These are phyloP conservation scores for Drosophila austrosaltans DNA, from an alignment of 2,888 invertebrate species.

Conservation along the genomic window DNA sequence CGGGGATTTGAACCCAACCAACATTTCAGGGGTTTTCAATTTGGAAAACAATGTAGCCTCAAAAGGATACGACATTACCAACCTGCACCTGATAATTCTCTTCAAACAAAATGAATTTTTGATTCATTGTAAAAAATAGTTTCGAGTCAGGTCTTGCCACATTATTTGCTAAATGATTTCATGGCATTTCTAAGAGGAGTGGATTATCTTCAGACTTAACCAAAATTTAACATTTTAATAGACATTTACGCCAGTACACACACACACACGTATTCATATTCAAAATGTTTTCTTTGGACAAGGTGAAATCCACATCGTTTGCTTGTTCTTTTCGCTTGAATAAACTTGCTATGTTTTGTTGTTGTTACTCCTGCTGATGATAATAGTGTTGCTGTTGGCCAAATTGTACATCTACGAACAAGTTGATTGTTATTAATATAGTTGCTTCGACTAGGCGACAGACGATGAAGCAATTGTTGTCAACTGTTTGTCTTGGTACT, in stretches of 20 bases:
- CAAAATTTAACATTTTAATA: conserved; percentile 3
- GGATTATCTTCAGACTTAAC: not conserved
- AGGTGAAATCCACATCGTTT: conserved; percentile 13
- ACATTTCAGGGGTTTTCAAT: too few relatives aligned
- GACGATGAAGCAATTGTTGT: conserved; percentile 30
- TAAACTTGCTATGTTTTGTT: not conserved
- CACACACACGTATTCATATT: too few relatives aligned
- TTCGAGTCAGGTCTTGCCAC: not conserved
- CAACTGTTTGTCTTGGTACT: conserved; percentile 51
- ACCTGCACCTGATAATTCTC: too few relatives aligned
- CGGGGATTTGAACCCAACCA: too few relatives aligned
- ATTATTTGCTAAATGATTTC: not conserved
- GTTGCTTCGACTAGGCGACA: conserved; percentile 47
- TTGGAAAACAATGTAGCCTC: too few relatives aligned
- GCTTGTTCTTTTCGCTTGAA: conserved; percentile 56
- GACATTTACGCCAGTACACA: not conserved
- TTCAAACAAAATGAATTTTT: too few relatives aligned
- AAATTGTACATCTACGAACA: conserved; percentile 59
- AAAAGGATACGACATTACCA: too few relatives aligned
- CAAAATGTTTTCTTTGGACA: not conserved
- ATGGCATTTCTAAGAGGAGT: not conserved
- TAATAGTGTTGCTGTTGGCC: conserved; percentile 31
- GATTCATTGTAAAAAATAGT: too few relatives aligned
- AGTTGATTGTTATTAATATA: conserved; percentile 71
- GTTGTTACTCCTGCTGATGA: conserved; percentile 17